phyloP scores from a whole-genome alignment of 2,797 vertebrate genomes.

The Brachymystax lenok region DNA sequence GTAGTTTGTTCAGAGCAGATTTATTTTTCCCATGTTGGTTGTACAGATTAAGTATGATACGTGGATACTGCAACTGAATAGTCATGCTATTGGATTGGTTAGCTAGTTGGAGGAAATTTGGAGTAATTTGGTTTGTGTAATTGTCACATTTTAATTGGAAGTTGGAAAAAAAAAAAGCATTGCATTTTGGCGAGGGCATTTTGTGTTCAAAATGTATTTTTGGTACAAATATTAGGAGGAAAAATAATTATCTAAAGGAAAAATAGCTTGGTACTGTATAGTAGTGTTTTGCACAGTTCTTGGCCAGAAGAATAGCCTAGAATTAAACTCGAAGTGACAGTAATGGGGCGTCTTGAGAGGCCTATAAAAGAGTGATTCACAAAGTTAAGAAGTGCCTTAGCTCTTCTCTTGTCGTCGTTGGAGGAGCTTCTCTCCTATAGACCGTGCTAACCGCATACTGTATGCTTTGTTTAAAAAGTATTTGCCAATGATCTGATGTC shows the following conservation, averaged over 20 bases:
- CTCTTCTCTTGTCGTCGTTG: constrained; percentile 38
- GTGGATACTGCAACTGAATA: background rate
- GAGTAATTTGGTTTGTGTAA: background rate
- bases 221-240: background rate
- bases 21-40: background rate
- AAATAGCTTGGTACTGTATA: constrained; percentile 26
- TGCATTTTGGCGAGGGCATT: background rate
- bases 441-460: constrained; percentile 49
- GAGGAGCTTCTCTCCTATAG: constrained; percentile 42
- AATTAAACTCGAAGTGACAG: constrained; percentile 49
- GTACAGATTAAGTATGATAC: background rate
- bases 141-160: background rate
- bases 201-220: background rate
- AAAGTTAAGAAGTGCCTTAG: constrained; percentile 71
- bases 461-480: constrained; percentile 45
- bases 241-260: background rate
- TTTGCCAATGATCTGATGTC: constrained; percentile 46
- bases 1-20: background rate
- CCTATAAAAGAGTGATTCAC: constrained; percentile 42
- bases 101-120: background rate
- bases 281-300: constrained; percentile 63
- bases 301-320: constrained; percentile 50
- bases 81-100: background rate
- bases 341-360: constrained; percentile 53
- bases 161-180: background rate